Base-by-base conservation (phyloP, 2,888 invertebrate species). In the Helleia helle region DNA sequence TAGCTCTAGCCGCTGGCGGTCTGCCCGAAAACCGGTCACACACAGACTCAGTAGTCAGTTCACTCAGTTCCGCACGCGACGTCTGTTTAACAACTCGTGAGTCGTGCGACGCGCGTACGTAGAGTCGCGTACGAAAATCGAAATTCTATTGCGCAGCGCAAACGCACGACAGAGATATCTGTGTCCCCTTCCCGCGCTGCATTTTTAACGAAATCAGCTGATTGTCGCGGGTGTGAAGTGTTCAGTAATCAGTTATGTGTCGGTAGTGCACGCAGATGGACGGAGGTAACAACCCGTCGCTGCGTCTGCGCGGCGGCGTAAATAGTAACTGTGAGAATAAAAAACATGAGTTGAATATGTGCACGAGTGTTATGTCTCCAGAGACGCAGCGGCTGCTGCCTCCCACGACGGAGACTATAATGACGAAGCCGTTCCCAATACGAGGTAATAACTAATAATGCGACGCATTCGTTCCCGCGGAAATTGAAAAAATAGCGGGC, bases 341-440 rank as follows among this genome's bases (percentile, higher is more conserved):
- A 58, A 76, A 80, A 59, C 81, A 87, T 59, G 88, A 88, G 58
- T 83, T 87, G 56, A 76, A 86, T 58, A 69, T 85, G 60, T 89
- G 91, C 61, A 89, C 91, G n/a, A 90, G 90, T 77, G 88, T 86
- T 4, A 91, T 91, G 91, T 91, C 91, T 11, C 86, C 87, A 43
- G 88, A 89, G 65, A 89, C 88, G 5, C 87, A 88, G 64, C 80
- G 89, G 60, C 85, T 91, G 49, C 69, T 91, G 62, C 93, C 93
- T 44, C 93, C 93, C 38, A 93, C 92, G 6, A 90, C 92, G 44
- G 94, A 93, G 66, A 94, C 94, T 31, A 92, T 94, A 38, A 92
- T 93, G 88, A 94, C 94, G 29, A 94, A 94, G 84, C 94, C 94
- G 45, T 94, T 94, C 76, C 94, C 94, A 18, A 91, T 94, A 14